phyloP scores from a whole-genome alignment of 2,797 vertebrate genomes.

The Anguilla obscura region DNA sequence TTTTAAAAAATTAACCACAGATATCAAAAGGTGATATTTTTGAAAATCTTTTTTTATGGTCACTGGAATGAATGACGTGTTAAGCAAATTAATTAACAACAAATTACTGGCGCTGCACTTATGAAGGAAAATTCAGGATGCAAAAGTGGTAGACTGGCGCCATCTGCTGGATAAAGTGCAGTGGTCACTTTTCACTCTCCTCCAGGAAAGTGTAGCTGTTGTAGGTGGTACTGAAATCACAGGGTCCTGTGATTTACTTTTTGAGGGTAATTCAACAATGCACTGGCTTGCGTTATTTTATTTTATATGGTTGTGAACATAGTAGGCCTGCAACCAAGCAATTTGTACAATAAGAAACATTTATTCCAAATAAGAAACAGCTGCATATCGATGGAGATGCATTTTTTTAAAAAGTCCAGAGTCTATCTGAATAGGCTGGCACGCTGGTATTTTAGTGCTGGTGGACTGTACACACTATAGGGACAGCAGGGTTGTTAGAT shows the following conservation, averaged over 20 bases:
- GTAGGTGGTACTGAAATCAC: background rate
- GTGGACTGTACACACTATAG: too few relatives aligned
- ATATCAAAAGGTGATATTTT: background rate
- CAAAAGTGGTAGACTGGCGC: background rate
- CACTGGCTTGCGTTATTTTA: too few relatives aligned
- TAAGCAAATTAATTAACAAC: background rate
- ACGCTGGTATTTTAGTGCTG: too few relatives aligned
- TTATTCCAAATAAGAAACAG: too few relatives aligned
- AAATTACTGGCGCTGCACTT: background rate
- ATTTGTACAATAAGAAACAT: too few relatives aligned
- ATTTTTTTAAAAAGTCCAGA: too few relatives aligned
- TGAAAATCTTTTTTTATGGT: background rate
- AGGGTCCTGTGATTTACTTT: background rate
- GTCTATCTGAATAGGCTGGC: too few relatives aligned
- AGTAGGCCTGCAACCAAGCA: too few relatives aligned
- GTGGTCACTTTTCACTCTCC: background rate
- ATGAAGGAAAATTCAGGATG: background rate
- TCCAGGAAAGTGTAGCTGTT: background rate
- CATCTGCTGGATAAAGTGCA: constrained; percentile 9
- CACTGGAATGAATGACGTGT: background rate
- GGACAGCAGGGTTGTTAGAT: too few relatives aligned
- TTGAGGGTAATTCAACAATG: too few relatives aligned
- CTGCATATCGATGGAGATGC: too few relatives aligned
- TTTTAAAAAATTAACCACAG: background rate
- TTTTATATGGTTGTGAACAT: too few relatives aligned